These are phyloP conservation scores for Phaenicophaeus curvirostris DNA, from an alignment of 2,797 vertebrate species.

Conservation along the genomic window DNA sequence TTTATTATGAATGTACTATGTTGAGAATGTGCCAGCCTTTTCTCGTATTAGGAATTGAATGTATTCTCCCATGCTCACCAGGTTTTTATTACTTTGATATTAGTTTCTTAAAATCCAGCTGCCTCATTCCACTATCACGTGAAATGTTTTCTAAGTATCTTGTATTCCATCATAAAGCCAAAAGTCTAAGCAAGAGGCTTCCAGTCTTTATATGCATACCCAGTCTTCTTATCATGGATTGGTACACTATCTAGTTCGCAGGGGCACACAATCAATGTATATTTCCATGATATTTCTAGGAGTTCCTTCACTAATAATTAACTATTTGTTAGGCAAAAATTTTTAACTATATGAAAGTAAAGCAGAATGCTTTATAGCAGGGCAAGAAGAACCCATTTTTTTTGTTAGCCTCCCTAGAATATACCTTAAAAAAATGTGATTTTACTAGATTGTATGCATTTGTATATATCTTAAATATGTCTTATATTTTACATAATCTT, in stretches of 20 bases:
- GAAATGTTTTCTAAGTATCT: conserved; percentile 26
- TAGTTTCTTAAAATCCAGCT: conserved; percentile 37
- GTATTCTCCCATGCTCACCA: not conserved
- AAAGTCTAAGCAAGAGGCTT: conserved; percentile 7
- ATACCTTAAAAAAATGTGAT: not conserved
- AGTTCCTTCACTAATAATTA: conserved; percentile 1
- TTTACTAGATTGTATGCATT: not conserved
- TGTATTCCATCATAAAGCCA: not conserved
- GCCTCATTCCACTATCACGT: not conserved
- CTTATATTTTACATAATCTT: not conserved
- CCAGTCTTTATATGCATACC: not conserved
- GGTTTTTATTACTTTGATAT: conserved; percentile 15
- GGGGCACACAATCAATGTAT: not conserved
- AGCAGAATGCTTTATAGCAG: not conserved
- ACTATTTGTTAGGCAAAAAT: not conserved
- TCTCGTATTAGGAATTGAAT: not conserved
- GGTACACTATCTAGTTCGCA: conserved; percentile 23
- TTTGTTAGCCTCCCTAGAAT: not conserved
- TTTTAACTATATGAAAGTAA: not conserved
- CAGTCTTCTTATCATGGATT: not conserved
- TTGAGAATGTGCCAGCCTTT: not conserved
- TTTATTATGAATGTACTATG: not conserved
- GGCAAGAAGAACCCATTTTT: not conserved
- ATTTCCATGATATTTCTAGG: not conserved
- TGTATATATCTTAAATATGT: not conserved